Base-by-base conservation (phyloP, 2,888 invertebrate species). In the Cataglyphis rosenhaueri region DNA sequence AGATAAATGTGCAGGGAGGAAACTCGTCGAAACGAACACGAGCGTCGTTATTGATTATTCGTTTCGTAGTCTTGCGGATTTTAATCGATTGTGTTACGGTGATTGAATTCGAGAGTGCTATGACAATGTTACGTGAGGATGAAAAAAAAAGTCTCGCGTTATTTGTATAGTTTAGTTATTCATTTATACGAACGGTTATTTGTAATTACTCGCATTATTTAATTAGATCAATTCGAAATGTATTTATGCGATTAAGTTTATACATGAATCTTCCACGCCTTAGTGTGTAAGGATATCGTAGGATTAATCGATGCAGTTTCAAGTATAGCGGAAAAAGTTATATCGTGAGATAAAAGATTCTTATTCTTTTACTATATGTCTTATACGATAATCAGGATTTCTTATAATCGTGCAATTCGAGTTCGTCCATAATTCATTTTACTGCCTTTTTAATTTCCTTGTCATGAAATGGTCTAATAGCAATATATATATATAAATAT, bases 1-100 rank as follows among this genome's bases (percentile, higher is more conserved):
- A 94, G 94, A 93, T 94, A 93, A 93, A 90, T 81, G 74, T 87
- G 82, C 82, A 83, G 66, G 32, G 57, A 62, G 25, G 0, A 38
- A n/a, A 82, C 65, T 85, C 48, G 66, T 64, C 25, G 18, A n/a
- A 25, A 74, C 52, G 48, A 83, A 76, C 75, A 71, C 44, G n/a
- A 21, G 18, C 2, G 32, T 48, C 61, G 65, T 68, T 44, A 18
- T 79, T 44, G 68, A 15, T 57, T 35, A 29, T 76, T 12, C 21
- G 48, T 76, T 61, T 79, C 21, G 18, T 78, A 78, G 32, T 52
- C 9, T 59, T 41, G 18, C 44, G 70, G 32, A 70, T 35, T 79
- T 32, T n/a, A 25, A 61, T 61, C 44, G 44, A 52, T 84, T 81
- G 29, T 85, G 79, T 87, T 81, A 66, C 35, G 75, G 79, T 83